A percentile compares a stretch with the other conserved stretches of the same genome.
Conservation (phyloP, 2,113 vertebrate genomes). For the Xyrauchen texanus region DNA sequence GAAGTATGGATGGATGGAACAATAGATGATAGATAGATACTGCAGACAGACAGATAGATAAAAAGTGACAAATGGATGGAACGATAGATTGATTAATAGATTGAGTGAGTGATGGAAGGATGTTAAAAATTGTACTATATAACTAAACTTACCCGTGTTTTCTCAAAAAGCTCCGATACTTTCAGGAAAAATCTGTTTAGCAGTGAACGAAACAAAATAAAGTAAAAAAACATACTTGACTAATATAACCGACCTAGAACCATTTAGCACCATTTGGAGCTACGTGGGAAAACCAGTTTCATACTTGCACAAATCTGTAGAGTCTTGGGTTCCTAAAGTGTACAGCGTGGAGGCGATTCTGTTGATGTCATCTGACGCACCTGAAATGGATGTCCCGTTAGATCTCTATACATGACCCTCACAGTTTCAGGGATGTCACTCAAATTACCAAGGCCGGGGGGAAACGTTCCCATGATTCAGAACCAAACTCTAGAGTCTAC, state of each 20-base stretch:
- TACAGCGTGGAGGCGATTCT: conserved; percentile 96
- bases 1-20: no score
- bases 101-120: no score
- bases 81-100: no score
- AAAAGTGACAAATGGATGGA: no score
- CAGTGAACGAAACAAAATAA: not conserved
- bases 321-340: conserved; percentile 94
- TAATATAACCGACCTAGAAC: no score
- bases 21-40: no score
- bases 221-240: not conserved
- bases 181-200: conserved; percentile 91
- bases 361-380: conserved; percentile 95
- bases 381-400: conserved; percentile 65
- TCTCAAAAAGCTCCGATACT: conserved; percentile 96
- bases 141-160: conserved; percentile 85
- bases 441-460: no score
- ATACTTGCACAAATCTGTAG: conserved; percentile 98
- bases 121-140: no score
- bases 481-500: not conserved
- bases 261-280: no score
- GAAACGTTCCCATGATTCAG: no score
- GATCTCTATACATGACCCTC: not conserved
- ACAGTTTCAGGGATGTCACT: no score
- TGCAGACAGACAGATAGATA: no score
- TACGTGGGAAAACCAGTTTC: conserved; percentile 42